phyloP scores from a whole-genome alignment of 2,797 vertebrate species.

The Mus caroli region DNA sequence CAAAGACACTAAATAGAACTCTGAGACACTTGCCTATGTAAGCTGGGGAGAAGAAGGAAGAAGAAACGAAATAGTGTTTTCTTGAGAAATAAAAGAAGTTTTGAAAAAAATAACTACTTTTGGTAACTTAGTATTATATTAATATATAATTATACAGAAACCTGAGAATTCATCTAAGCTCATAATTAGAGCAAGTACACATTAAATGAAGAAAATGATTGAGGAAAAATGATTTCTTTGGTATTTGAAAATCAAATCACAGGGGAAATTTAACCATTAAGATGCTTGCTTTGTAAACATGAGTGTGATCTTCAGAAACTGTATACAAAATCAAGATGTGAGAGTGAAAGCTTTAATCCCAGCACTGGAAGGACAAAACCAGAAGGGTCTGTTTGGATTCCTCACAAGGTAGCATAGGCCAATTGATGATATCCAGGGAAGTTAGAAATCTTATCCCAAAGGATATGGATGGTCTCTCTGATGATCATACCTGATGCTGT shows the following conservation, averaged over 20 bases:
- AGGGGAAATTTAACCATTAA: too few relatives aligned
- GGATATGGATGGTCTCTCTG: not conserved
- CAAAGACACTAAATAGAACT: not conserved
- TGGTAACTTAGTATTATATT: not conserved
- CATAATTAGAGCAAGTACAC: not conserved
- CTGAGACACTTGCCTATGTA: not conserved
- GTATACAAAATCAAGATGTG: not conserved
- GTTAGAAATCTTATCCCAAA: not conserved
- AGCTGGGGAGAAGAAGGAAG: not conserved
- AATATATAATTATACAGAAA: not conserved
- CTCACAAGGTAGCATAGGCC: fast-evolving
- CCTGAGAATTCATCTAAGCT: not conserved
- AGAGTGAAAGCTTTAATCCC: too few relatives aligned
- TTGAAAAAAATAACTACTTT: too few relatives aligned
- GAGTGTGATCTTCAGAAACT: too few relatives aligned
- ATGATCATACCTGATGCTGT: not conserved
- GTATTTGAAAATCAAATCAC: not conserved
- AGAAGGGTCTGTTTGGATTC: fast-evolving
- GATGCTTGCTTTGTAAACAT: not conserved
- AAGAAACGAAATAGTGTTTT: not conserved
- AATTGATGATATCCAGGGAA: not conserved
- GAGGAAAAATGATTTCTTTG: not conserved
- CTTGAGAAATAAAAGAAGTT: not conserved
- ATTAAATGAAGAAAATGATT: not conserved
- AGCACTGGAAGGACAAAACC: not conserved